Conservation (phyloP, 2,888 invertebrate genomes). For the Andrena flavipes region DNA sequence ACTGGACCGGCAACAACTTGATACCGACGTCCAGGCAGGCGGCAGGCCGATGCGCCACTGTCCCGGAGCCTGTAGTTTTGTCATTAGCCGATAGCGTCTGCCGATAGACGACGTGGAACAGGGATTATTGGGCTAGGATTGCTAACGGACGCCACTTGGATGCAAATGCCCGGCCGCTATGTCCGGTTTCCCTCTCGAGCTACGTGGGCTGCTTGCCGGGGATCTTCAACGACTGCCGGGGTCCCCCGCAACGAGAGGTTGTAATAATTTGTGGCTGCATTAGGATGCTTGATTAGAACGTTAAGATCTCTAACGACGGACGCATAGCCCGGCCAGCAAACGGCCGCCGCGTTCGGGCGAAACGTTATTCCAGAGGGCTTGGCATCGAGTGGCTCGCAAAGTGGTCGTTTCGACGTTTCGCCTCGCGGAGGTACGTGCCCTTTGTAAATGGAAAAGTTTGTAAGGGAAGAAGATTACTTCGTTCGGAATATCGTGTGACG, state of each 20-base stretch:
- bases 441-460: no score
- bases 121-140: slow-evolving; percentile 84
- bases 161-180: slow-evolving; percentile 79
- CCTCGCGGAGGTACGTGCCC: background rate
- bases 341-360: slow-evolving; percentile 10
- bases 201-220: slow-evolving; percentile 80
- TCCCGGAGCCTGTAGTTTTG: slow-evolving; percentile 84
- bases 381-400: background rate
- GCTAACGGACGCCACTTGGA: slow-evolving; percentile 81
- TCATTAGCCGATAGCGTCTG: slow-evolving; percentile 84
- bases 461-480: no score
- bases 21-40: slow-evolving; percentile 76
- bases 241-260: slow-evolving; percentile 46
- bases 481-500: no score
- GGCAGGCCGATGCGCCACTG: slow-evolving; percentile 64
- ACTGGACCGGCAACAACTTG: slow-evolving; percentile 83
- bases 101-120: slow-evolving; percentile 80
- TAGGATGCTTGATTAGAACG: slow-evolving; percentile 62
- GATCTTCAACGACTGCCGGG: slow-evolving; percentile 50
- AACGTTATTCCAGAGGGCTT: slow-evolving; percentile 12
- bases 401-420: background rate
- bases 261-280: slow-evolving; percentile 63
- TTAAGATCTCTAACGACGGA: slow-evolving; percentile 55
- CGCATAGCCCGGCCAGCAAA: slow-evolving; percentile 17
- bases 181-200: slow-evolving; percentile 16